Evolutionary conservation across 2,888 invertebrate species (phyloP), one percentile per base, ranked within the genome.

Genomic region (Zygothrica quintamaculata): DNA sequence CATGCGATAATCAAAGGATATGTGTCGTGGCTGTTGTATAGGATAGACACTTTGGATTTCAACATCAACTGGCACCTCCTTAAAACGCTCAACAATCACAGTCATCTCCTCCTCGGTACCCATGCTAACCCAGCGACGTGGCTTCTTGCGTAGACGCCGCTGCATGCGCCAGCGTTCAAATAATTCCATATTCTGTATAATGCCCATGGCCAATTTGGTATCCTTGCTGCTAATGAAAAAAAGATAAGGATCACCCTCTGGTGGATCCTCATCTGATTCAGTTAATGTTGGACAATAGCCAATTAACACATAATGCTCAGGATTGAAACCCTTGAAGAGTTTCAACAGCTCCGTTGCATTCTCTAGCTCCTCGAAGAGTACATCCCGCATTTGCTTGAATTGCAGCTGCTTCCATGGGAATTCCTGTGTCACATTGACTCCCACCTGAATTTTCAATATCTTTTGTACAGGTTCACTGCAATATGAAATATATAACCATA

Each of bases 391-490:
- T 39, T 92, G 91, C 26, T 93, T 92, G 88, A 93, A 95, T 13
- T 91, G 91, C 0, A 95, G 91, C 61, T 92, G 92, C 64, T 94
- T 94, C 95, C 95, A 96, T 0, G 96, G 95, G 79, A 93, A 93
- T 87, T 96, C 95, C 12, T 94, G 93, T 0, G 93, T 95, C 0
- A 96, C 93, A 84, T 95, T 92, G 31, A 92, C 91, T 0, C 95
- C 96, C 36, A 95, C 93, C 1, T 93, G 92, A 72, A 94, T 92
- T 62, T 94, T 94, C 8, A 95, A 89, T 0, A 61, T 39, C 55
- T 85, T 88, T 62, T 91, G 91, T 1, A 59, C 68, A 0, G 36
- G 29, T 0, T 76, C 74, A 0, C 84, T 84, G n/a, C 0, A 12
- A 4, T 12, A 8, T 8, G 7, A 31, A 29, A 2, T n/a, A n/a